Base-by-base conservation (phyloP, 2,797 vertebrate genomes). In the Eulemur mongoz region DNA sequence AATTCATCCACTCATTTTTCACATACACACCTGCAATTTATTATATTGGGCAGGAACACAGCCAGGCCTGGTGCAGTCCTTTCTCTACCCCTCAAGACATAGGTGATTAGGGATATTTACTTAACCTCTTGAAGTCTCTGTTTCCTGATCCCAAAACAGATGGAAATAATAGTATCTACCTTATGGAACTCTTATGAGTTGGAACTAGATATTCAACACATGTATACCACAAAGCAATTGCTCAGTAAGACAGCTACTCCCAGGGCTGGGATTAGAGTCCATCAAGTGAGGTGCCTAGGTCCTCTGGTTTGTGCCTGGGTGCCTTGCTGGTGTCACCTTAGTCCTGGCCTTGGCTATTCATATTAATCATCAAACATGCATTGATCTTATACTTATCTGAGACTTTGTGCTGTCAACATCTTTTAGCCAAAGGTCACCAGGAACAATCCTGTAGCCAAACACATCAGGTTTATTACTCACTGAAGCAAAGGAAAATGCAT, bases 261-360 rank as follows among this genome's bases (percentile, higher is more conserved):
- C 11, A 22, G 22, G 15, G 10, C 7, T 30, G 20, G 38, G 32
- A 14, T 38, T 2, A 0, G 0, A n/a, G 5, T 13, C 1, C 8
- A 17, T 7, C 3, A 5, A 6, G 2, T 1, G 6, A 63, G 25
- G 45, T n/a, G 30, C 22, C 38, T 1, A 4, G 17, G 35, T 2
- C 35, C 30, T 22, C 18, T 2, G 1, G 6, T 10, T 59, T 30
- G 35, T 35, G 9, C n/a, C 40, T 9, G 38, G 73, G 45, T 32
- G 17, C 23, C 25, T 40, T 23, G 5, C 30, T 45, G 52, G 23
- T 9, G 5, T 25, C 35, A 40, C 27, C 38, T 15, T 14, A 3
- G 30, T 38, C 81, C 12, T 5, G 10, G 7, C 13, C 11, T 12
- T 20, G 12, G 38, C 2, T 43, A 5, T 48, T 75, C 35, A 11